Conservation (phyloP, 2,113 vertebrate species). For the Heliornis fulica region DNA sequence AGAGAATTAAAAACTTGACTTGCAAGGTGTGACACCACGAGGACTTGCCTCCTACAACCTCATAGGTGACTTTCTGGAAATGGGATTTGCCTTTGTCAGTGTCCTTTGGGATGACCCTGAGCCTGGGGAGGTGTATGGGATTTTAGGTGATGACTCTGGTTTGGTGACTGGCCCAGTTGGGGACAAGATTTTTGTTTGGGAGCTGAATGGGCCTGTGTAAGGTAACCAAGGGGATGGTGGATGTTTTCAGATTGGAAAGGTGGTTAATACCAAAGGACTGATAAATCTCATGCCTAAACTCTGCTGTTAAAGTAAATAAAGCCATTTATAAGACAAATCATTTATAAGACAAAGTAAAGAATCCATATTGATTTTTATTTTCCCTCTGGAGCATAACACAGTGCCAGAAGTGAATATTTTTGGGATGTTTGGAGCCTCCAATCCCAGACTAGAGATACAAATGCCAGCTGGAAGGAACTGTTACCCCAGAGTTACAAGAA, state of each 20-base stretch:
- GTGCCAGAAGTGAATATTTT: not conserved
- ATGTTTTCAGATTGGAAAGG: not conserved
- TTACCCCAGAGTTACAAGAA: not conserved
- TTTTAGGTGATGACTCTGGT: not conserved
- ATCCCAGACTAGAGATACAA: not conserved
- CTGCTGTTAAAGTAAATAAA: not conserved
- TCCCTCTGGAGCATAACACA: not conserved
- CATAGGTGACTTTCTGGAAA: accelerated
- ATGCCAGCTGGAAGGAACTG: not conserved
- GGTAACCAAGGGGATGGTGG: not conserved
- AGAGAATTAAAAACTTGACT: not conserved
- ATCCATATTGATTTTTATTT: not conserved
- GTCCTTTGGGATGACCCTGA: accelerated
- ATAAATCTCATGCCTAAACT: not conserved
- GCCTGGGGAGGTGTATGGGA: accelerated
- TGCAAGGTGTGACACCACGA: accelerated
- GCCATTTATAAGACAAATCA: not conserved
- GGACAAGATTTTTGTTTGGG: not conserved
- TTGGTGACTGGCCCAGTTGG: accelerated
- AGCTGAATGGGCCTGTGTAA: not conserved
- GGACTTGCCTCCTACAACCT: not conserved
- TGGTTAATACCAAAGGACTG: not conserved
- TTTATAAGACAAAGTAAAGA: not conserved
- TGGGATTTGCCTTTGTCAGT: not conserved
- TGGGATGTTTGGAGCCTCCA: not conserved